Base-by-base conservation (phyloP, 2,797 vertebrate species). In the Sus cebifrons region DNA sequence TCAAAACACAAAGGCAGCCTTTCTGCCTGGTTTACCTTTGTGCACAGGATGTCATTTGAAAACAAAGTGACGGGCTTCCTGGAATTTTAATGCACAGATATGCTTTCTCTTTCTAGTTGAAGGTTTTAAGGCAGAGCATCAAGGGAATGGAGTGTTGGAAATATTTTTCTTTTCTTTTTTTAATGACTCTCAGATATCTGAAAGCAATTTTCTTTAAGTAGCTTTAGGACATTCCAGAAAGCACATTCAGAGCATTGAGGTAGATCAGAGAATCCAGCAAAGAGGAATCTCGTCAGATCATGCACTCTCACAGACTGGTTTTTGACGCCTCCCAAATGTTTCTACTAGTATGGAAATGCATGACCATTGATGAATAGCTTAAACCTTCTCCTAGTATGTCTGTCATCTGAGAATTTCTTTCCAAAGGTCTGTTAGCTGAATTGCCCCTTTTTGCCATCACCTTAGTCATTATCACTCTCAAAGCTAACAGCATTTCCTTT, bases 21-120 rank as follows among this genome's bases (percentile, higher is more conserved):
- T 96, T 97, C 70, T 70, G 65, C 27, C 88, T 78, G 74, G 13
- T 92, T 81, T 97, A 86, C 25, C 96, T 98, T 82, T 88, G 32
- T 64, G 54, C 58, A 27, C 12, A 9, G 86, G 86, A 14, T 71
- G 97, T 97, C 27, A 86, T 96, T 96, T 96, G 79, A 96, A 97
- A 98, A 96, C 82, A 56, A 92, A 92, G 7, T 23, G 71, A 82
- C 0, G 25, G 68, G 27, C 36, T 71, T 91, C 6, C 87, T 77
- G 62, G 85, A 95, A 89, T 23, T 74, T 67, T 93, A 96, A 92
- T 71, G 75, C 64, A 79, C 12, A 17, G 68, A 44, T 49, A 93
- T 23, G 4, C 60, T 97, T 74, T 40, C 58, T 94, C 27, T 87
- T 93, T 97, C 87, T 85, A 90, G 68, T 60, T 94, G 84, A 84